These are phyloP conservation scores for Tuta absoluta DNA, from an alignment of 2,888 invertebrate species.

Conservation along the genomic window DNA sequence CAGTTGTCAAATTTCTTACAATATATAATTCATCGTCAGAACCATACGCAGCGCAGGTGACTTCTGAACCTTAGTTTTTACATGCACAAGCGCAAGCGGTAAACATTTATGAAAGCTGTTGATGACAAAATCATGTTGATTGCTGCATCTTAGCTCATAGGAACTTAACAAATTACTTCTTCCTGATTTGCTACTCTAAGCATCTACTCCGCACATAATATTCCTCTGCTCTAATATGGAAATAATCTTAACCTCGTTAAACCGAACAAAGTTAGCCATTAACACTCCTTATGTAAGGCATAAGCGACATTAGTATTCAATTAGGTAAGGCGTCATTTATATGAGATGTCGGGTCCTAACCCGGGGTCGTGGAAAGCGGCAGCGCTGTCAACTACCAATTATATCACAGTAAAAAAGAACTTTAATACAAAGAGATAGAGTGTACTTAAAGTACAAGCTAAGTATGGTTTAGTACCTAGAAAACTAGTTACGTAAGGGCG, in stretches of 20 bases:
- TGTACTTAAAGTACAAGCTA: not conserved
- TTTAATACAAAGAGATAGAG: slow-evolving; percentile 5
- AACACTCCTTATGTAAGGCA: slow-evolving; percentile 7
- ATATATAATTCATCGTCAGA: too few relatives aligned
- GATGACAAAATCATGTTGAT: slow-evolving; percentile 6
- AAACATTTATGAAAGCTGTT: not conserved
- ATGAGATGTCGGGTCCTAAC: slow-evolving; percentile 25
- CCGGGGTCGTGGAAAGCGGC: slow-evolving; percentile 60
- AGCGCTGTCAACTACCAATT: slow-evolving; percentile 4
- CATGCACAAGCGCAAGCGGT: not conserved
- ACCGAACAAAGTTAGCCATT: not conserved
- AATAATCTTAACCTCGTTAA: not conserved
- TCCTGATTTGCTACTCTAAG: not conserved
- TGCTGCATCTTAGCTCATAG: not conserved
- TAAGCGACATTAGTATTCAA: slow-evolving; percentile 17
- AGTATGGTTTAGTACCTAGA: slow-evolving; percentile 39
- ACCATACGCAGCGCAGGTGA: too few relatives aligned
- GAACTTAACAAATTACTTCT: slow-evolving; percentile 1
- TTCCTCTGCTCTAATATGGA: not conserved
- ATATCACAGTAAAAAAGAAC: not conserved
- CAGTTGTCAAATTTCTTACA: too few relatives aligned
- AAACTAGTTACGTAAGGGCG: slow-evolving; percentile 45
- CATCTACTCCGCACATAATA: not conserved
- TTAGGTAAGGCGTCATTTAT: slow-evolving; percentile 21
- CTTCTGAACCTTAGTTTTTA: not conserved